Evolutionary conservation across 2,888 invertebrate genomes (phyloP).

Genomic region (Lissonota sp.): DNA sequence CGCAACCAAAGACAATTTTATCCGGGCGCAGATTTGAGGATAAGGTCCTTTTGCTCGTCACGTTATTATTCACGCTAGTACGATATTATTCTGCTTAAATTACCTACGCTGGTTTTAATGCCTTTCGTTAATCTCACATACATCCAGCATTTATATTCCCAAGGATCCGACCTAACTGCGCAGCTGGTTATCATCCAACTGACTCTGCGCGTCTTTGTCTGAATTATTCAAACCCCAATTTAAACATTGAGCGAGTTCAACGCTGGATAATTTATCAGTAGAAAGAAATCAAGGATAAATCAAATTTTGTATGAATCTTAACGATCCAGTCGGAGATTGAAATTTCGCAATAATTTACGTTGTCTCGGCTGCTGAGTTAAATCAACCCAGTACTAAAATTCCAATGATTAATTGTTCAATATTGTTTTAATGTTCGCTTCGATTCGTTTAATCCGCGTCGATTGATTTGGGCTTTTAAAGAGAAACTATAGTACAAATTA

Average conservation of each 20-base stretch:
- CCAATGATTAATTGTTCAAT: no score
- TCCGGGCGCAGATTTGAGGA: no score
- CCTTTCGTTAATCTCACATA: conserved; percentile 50
- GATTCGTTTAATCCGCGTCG: no score
- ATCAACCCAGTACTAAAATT: no score
- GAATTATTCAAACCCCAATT: conserved; percentile 44
- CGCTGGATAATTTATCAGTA: conserved; percentile 36
- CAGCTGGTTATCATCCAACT: conserved; percentile 9
- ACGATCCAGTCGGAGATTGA: no score
- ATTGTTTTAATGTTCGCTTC: no score
- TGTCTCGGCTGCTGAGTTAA: no score
- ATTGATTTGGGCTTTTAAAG: no score
- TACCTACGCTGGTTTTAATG: conserved; percentile 36
- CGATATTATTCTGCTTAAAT: conserved; percentile 43
- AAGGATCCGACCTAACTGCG: conserved; percentile 23
- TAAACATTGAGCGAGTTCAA: conserved; percentile 40
- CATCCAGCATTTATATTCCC: conserved; percentile 46
- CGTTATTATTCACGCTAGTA: conserved; percentile 16
- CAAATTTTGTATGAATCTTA: background rate
- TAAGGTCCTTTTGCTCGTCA: background rate
- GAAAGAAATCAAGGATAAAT: background rate
- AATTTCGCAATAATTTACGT: no score
- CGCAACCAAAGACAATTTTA: no score
- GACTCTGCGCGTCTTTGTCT: conserved; percentile 15
- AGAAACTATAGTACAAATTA: no score